Evolutionary conservation across 2,797 vertebrate species (phyloP).

Genomic region (Enteromius mattozi): DNA sequence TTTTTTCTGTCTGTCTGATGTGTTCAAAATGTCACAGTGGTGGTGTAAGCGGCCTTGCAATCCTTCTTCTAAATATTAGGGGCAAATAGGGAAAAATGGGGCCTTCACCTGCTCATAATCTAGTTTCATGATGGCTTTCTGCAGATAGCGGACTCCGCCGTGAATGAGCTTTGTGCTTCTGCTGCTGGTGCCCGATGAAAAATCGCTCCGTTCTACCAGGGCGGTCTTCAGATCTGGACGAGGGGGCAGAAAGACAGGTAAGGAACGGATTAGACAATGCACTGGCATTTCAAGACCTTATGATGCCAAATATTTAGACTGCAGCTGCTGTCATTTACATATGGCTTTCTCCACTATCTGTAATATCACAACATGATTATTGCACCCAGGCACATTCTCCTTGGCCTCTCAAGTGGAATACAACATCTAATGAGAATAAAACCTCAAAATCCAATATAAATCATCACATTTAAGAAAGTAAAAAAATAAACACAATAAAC

Average conservation of each 20-base stretch:
- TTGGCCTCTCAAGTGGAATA: constrained; percentile 19
- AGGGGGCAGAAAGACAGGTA: constrained; percentile 57
- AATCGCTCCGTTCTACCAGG: constrained; percentile 93
- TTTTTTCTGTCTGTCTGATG: constrained; percentile 16
- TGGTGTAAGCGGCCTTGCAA: background rate
- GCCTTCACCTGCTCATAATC: constrained; percentile 95
- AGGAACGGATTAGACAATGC: constrained; percentile 64
- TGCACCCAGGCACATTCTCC: constrained; percentile 36
- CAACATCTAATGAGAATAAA: constrained; percentile 22
- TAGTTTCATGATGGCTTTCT: constrained; percentile 96
- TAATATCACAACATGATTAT: constrained; percentile 63
- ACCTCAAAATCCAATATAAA: background rate
- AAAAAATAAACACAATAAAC: background rate
- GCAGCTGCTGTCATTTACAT: constrained; percentile 62
- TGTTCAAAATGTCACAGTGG: constrained; percentile 51
- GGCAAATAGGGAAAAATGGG: constrained; percentile 43
- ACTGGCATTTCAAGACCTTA: constrained; percentile 63
- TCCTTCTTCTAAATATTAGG: constrained; percentile 44
- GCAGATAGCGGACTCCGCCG: constrained; percentile 96
- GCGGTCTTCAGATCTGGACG: constrained; percentile 93
- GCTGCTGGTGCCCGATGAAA: constrained; percentile 97
- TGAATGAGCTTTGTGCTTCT: constrained; percentile 98
- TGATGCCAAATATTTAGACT: constrained; percentile 62
- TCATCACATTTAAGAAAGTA: background rate
- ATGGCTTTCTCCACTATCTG: constrained; percentile 54